Evolutionary conservation across 2,888 invertebrate genomes (phyloP).

Genomic region (Dichetophora obliterata): DNA sequence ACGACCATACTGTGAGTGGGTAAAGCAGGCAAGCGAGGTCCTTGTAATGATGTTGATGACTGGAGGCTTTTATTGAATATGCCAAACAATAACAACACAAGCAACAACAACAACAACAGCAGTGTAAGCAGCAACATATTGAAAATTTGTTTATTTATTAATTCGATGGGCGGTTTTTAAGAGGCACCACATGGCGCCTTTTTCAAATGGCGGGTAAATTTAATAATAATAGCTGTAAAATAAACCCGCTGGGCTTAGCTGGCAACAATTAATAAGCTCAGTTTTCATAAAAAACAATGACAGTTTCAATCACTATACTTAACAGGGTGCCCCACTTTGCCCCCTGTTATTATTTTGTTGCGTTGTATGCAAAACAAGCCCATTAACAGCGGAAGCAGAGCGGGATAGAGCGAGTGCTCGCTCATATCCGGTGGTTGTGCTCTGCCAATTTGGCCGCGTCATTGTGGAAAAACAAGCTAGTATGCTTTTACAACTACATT

Average conservation of each 20-base stretch:
- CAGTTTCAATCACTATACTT: not conserved
- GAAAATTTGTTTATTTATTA: slow-evolving; percentile 15
- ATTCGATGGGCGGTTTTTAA: not conserved
- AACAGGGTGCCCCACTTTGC: not conserved
- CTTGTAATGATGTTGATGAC: not conserved
- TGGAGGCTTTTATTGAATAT: not conserved
- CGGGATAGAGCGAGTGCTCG: not conserved
- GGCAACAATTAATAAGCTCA: slow-evolving; percentile 52
- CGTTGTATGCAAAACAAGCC: not conserved
- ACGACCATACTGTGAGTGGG: not conserved
- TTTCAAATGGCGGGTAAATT: slow-evolving; percentile 4
- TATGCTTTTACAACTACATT: not conserved
- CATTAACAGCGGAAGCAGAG: not conserved
- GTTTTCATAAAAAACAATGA: slow-evolving; percentile 33
- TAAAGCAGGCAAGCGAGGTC: not conserved
- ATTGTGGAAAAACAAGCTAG: not conserved
- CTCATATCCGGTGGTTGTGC: not conserved
- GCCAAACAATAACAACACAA: not conserved
- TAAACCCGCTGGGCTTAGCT: slow-evolving; percentile 46
- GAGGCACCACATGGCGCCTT: not conserved
- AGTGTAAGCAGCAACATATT: not conserved
- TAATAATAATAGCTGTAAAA: slow-evolving; percentile 27
- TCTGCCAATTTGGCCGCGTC: too few relatives aligned
- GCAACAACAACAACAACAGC: not conserved
- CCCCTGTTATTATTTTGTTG: too few relatives aligned